Percentiles rank a stretch among this genome's conserved stretches.
Conservation (phyloP, 1,140 invertebrate species). For the Galendromus occidentalis region DNA sequence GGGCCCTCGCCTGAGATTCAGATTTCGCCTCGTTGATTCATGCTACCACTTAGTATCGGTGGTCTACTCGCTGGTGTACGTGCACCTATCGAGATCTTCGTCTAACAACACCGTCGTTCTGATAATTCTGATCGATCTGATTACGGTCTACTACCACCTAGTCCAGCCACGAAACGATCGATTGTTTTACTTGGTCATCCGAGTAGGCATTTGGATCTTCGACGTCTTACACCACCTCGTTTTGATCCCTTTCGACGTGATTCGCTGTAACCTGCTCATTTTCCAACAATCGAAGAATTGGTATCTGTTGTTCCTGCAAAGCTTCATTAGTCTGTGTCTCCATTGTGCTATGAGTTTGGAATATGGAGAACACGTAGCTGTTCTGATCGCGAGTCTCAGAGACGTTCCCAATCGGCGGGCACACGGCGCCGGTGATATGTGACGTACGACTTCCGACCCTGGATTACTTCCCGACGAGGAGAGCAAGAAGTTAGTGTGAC, state of each 20-base stretch:
- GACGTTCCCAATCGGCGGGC: neutral
- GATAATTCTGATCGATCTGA: neutral
- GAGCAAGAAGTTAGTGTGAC: too few relatives aligned
- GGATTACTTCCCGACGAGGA: too few relatives aligned
- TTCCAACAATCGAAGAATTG: neutral
- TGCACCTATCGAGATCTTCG: neutral
- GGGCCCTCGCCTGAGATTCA: neutral
- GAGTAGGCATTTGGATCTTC: constrained; percentile 5
- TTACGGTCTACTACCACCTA: neutral
- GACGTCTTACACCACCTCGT: neutral
- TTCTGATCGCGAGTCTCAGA: neutral
- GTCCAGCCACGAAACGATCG: neutral
- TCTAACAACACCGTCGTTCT: neutral
- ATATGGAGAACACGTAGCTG: neutral
- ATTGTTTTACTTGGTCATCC: neutral
- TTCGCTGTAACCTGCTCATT: neutral
- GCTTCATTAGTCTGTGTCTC: neutral
- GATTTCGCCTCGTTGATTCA: neutral
- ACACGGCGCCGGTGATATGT: neutral
- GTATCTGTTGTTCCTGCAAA: neutral
- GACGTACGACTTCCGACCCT: too few relatives aligned
- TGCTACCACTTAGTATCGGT: neutral
- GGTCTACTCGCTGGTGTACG: constrained; percentile 1
- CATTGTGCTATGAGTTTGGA: neutral
- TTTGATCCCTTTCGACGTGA: neutral